These are phyloP conservation scores for Eutolmus rufibarbis DNA, from an alignment of 2,888 invertebrate species.

Conservation along the genomic window DNA sequence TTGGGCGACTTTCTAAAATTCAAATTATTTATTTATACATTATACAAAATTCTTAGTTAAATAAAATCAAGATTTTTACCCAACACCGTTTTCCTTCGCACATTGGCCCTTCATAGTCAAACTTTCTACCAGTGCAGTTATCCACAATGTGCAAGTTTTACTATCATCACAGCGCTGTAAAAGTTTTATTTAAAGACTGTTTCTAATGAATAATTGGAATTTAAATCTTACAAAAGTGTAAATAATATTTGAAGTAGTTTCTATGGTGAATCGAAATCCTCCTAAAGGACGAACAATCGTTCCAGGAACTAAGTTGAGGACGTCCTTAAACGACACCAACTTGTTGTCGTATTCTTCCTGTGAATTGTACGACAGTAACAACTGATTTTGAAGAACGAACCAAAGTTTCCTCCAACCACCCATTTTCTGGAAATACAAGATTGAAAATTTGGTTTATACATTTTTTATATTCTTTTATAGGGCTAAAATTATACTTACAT, in stretches of 20 bases:
- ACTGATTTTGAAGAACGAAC: constrained; percentile 56
- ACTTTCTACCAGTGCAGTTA: constrained; percentile 54
- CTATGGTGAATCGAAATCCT: constrained; percentile 56
- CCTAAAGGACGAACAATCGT: constrained; percentile 54
- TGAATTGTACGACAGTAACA: constrained; percentile 55
- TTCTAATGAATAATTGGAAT: neutral
- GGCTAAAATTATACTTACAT: constrained; percentile 50
- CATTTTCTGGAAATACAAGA: constrained; percentile 52
- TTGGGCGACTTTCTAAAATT: constrained; percentile 39
- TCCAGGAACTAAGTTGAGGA: constrained; percentile 56
- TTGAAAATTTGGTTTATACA: neutral
- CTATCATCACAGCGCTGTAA: constrained; percentile 56
- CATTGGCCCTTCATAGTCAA: constrained; percentile 47
- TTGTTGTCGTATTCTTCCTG: constrained; percentile 57
- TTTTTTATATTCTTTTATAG: neutral
- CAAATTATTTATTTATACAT: neutral
- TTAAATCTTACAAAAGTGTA: constrained; percentile 54
- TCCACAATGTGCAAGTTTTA: constrained; percentile 55
- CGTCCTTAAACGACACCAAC: constrained; percentile 56
- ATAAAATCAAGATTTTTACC: neutral
- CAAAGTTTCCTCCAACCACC: constrained; percentile 57
- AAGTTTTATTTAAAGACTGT: neutral
- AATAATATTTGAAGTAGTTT: constrained; percentile 54
- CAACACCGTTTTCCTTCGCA: constrained; percentile 41
- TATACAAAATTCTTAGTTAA: no score